Conservation (phyloP, 30 jellyfish, hydroid and myxozoan species). For the Cassiopea xamachana region DNA sequence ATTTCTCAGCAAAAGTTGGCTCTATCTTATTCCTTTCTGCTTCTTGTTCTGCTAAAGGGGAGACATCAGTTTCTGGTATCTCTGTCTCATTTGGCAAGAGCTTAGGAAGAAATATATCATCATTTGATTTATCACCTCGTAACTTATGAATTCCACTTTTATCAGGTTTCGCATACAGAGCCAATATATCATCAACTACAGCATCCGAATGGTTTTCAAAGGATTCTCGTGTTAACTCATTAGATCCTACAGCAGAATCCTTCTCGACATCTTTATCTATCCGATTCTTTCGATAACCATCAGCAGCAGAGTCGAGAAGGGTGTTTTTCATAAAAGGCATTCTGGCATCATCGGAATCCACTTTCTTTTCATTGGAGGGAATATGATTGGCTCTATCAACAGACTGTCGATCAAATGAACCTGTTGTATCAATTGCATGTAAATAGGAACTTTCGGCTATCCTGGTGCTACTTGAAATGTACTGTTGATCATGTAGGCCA, state of each 20-base stretch:
- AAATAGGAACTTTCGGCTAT: neutral
- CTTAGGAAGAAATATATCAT: neutral
- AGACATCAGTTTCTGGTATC: constrained; percentile 20
- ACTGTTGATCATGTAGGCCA: neutral
- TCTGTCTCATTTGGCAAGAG: neutral
- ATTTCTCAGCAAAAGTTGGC: neutral
- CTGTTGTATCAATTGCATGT: neutral
- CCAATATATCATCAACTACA: neutral
- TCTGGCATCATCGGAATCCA: constrained; percentile 15
- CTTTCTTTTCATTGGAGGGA: neutral
- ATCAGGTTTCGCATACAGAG: constrained; percentile 2
- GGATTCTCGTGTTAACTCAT: neutral
- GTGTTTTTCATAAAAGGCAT: constrained; percentile 60
- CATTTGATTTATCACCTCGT: neutral
- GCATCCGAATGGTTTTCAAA: neutral
- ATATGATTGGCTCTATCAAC: neutral
- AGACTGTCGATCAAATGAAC: neutral
- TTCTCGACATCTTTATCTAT: neutral
- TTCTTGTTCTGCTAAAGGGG: neutral
- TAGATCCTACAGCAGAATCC: neutral
- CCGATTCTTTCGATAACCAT: neutral
- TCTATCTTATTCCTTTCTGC: neutral
- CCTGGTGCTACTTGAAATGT: neutral
- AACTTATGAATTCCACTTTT: neutral
- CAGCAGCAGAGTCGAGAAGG: constrained; percentile 26